Percentiles rank a stretch among this genome's conserved stretches.
Evolutionary conservation across 2,797 vertebrate species (phyloP).

Genomic region (Pangasius mekongensis): DNA sequence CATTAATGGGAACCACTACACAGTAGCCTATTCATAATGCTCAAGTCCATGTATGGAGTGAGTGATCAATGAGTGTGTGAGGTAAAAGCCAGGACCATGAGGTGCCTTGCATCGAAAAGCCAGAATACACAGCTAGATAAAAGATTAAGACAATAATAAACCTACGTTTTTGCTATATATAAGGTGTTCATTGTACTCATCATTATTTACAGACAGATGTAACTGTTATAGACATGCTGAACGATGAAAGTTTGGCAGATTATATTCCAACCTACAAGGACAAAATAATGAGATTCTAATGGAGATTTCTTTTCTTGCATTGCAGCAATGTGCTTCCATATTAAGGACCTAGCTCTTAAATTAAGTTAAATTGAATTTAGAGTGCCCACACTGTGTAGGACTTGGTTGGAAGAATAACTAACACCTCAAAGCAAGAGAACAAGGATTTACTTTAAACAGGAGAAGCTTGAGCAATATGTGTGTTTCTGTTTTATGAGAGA

Average conservation of each 20-base stretch:
- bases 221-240: not conserved
- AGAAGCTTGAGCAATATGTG: not conserved
- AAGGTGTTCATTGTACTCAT: not conserved
- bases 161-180: not conserved
- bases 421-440: slow-evolving; percentile 1
- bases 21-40: not conserved
- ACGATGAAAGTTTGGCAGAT: not conserved
- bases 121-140: not conserved
- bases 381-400: not conserved
- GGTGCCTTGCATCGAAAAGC: not conserved
- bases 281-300: not conserved
- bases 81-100: not conserved
- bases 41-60: not conserved
- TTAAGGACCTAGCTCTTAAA: not conserved
- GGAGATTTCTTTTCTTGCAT: not conserved
- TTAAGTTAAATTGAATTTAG: not conserved
- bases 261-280: not conserved
- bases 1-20: not conserved
- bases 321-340: not conserved
- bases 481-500: not conserved
- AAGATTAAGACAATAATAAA: not conserved
- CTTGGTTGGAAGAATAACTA: slow-evolving; percentile 11
- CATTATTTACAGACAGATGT: not conserved
- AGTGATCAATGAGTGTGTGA: not conserved
- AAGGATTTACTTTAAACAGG: slow-evolving; percentile 1